phyloP scores from a whole-genome alignment of 2,888 invertebrate species.

The Heliconius charithonia region DNA sequence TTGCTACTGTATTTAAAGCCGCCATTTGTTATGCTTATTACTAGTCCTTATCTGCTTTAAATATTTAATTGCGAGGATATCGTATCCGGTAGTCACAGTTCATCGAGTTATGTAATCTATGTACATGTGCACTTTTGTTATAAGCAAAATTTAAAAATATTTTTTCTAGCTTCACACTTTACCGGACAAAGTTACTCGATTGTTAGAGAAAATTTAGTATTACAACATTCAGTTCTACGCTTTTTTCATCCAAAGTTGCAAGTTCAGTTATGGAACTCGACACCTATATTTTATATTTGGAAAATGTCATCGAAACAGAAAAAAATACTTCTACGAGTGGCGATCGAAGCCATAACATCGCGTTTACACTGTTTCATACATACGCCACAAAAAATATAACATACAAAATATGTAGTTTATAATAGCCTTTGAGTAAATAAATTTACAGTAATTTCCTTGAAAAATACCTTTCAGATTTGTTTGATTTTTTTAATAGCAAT shows the following conservation, averaged over 20 bases:
- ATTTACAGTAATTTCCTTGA: not conserved
- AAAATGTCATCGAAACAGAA: not conserved
- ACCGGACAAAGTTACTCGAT: not conserved
- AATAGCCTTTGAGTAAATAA: not conserved
- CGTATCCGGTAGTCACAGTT: conserved; percentile 21
- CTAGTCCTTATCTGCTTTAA: conserved; percentile 7
- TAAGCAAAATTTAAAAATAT: not conserved
- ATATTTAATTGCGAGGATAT: conserved; percentile 1
- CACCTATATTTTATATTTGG: not conserved
- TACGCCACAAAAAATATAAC: not conserved
- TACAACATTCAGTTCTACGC: not conserved
- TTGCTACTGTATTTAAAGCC: not conserved
- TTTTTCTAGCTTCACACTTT: not conserved
- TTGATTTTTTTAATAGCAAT: not conserved
- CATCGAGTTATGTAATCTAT: conserved; percentile 9
- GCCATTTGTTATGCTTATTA: not conserved
- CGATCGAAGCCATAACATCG: not conserved
- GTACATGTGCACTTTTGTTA: not conserved
- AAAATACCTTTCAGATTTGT: not conserved
- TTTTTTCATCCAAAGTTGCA: not conserved
- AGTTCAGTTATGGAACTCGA: not conserved
- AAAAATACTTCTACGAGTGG: not conserved
- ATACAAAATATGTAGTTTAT: not conserved
- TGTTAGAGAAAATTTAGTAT: not conserved
- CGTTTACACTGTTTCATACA: not conserved